Evolutionary conservation across 2,888 invertebrate species (phyloP), one percentile per base, ranked within the genome.

Genomic region (Exephanes ischioxanthus): DNA sequence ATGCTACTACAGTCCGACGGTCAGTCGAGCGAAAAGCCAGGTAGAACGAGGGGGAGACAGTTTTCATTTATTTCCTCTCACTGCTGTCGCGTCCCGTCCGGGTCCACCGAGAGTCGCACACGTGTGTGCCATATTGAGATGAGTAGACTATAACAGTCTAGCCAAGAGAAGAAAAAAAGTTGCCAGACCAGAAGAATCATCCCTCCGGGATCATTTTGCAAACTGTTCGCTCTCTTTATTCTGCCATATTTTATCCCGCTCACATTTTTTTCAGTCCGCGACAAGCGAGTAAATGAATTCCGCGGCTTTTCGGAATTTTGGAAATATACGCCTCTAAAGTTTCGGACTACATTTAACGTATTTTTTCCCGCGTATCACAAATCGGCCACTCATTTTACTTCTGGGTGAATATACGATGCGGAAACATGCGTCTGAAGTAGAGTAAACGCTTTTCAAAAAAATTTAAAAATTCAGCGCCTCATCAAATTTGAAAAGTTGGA

Each of bases 51-150:
- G 78, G 78, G 61, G 58, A 85, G 73, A 41, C 80, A 86, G 80
- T 81, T 88, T 87, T 87, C 86, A 88, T 88, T 87, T 87, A 87
- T 88, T 87, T 87, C 48, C 68, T 76, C 84, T 67, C 67, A 75
- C 45, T 75, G 82, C 81, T 81, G 83, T 71, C 84, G 84, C 79
- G 82, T 61, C 79, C 66, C 72, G 61, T 22, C 76, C 80, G 80
- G 72, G 78, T 72, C 80, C 83, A 71, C 75, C 67, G 72, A 84
- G 80, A 82, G 73, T 78, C 80, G 79, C 79, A 80, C 84, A 86
- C 86, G 86, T 84, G 85, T 80, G 76, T 84, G 79, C 86, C 86
- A 88, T 88, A 88, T 87, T 84, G 84, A 84, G 85, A 86, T 82
- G 81, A 76, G 77, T 72, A 68, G 80, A 77, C 58, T 67, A 71